These are phyloP conservation scores for Matsumyia berberina DNA, from an alignment of 2,888 invertebrate species.

Conservation along the genomic window DNA sequence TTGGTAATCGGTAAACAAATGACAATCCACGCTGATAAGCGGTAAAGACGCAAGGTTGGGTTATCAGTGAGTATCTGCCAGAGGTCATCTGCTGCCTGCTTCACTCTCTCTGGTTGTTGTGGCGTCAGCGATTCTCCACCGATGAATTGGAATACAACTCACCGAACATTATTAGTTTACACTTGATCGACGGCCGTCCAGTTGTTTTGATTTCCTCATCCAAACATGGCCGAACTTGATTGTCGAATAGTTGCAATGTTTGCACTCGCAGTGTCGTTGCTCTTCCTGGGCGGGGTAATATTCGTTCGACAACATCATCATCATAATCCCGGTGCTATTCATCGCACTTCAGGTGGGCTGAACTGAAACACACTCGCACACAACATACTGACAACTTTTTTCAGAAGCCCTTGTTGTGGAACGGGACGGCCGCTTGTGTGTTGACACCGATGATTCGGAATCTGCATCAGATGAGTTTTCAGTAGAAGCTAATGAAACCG, in stretches of 20 bases:
- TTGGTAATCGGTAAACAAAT: background rate
- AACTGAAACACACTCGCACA: conserved; percentile 9
- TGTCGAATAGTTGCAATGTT: conserved; percentile 57
- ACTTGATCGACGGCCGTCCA: background rate
- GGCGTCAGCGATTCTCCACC: background rate
- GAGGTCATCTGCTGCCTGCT: background rate
- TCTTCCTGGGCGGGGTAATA: conserved; percentile 42
- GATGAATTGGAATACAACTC: background rate
- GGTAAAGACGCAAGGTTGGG: background rate
- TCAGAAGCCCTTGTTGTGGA: conserved; percentile 35
- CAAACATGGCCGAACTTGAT: conserved; percentile 61
- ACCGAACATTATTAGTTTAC: conserved; percentile 5
- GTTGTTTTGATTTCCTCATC: background rate
- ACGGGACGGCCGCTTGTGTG: conserved; percentile 18
- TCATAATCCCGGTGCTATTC: background rate
- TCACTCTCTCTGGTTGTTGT: background rate
- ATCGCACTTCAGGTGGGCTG: conserved; percentile 42
- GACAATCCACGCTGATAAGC: background rate
- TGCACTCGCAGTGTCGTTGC: conserved; percentile 33
- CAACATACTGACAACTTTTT: conserved; percentile 19
- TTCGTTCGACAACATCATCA: conserved; percentile 56
- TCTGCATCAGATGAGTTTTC: conserved; percentile 55
- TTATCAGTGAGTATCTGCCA: conserved; percentile 2
- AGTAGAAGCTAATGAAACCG: conserved; percentile 78
- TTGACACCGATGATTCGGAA: background rate